Conservation (phyloP, 2,888 invertebrate species). For the Himalopsyche anomala region DNA sequence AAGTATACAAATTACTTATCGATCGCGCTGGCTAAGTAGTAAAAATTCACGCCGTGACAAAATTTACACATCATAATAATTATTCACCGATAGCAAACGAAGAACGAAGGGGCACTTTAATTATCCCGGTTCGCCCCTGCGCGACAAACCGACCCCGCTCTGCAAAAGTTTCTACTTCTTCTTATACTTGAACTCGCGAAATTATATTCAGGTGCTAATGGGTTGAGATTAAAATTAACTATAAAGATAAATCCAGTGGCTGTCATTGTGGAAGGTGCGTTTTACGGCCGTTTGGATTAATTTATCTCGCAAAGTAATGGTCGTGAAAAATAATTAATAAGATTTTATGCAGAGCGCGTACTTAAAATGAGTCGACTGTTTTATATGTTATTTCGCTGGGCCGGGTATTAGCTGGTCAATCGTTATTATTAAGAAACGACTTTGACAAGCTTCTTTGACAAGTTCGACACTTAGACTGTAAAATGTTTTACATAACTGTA, state of each 20-base stretch:
- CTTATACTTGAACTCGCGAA: conserved; percentile 56
- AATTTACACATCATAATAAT: no score
- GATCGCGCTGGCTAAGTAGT: no score
- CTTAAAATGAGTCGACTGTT: conserved; percentile 56
- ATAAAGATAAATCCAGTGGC: conserved; percentile 65
- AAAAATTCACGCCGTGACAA: no score
- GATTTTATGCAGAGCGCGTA: conserved; percentile 64
- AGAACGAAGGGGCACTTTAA: no score
- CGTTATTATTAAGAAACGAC: background rate
- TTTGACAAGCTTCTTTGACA: conserved; percentile 4
- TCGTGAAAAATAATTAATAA: conserved; percentile 66
- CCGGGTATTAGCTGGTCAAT: conserved; percentile 25
- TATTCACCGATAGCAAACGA: no score
- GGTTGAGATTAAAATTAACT: conserved; percentile 66
- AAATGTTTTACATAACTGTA: no score
- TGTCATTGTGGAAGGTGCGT: conserved; percentile 66
- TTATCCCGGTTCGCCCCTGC: background rate
- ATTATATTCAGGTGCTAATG: conserved; percentile 66
- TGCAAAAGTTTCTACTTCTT: conserved; percentile 58
- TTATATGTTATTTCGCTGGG: conserved; percentile 37
- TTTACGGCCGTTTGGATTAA: conserved; percentile 66
- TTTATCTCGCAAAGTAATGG: conserved; percentile 65
- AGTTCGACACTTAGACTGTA: background rate
- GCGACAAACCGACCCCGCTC: background rate
- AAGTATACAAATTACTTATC: no score